These are phyloP conservation scores for Cyanistes caeruleus DNA, from an alignment of 2,113 vertebrate species.

Conservation along the genomic window DNA sequence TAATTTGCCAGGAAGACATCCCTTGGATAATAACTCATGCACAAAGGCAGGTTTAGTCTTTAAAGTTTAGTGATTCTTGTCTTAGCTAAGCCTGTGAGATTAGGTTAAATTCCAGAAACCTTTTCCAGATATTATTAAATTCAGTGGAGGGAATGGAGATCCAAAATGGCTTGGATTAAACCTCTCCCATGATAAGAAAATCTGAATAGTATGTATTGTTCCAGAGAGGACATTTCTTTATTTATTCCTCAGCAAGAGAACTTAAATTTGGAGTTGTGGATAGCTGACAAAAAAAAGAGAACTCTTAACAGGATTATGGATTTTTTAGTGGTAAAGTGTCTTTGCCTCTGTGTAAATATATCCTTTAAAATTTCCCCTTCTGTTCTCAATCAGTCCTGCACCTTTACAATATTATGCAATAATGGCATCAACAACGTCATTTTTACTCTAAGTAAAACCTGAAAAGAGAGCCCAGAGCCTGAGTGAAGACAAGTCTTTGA, in stretches of 20 bases:
- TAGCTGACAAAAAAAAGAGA: neutral
- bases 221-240: neutral
- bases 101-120: neutral
- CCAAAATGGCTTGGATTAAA: neutral
- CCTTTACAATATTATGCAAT: neutral
- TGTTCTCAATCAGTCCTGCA: neutral
- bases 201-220: neutral
- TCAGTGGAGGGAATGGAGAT: neutral
- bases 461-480: neutral
- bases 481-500: neutral
- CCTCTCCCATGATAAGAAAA: neutral
- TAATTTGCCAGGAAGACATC: neutral
- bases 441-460: neutral
- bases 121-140: neutral
- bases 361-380: neutral
- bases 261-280: neutral
- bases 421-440: neutral
- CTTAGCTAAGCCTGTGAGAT: neutral
- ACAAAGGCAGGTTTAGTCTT: neutral
- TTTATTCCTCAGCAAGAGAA: neutral
- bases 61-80: neutral
- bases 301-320: neutral
- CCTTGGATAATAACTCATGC: neutral
- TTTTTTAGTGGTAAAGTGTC: neutral
- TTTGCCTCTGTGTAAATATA: neutral